Base-by-base conservation (phyloP, 2,113 vertebrate genomes). In the Colistium nudipinnis region DNA sequence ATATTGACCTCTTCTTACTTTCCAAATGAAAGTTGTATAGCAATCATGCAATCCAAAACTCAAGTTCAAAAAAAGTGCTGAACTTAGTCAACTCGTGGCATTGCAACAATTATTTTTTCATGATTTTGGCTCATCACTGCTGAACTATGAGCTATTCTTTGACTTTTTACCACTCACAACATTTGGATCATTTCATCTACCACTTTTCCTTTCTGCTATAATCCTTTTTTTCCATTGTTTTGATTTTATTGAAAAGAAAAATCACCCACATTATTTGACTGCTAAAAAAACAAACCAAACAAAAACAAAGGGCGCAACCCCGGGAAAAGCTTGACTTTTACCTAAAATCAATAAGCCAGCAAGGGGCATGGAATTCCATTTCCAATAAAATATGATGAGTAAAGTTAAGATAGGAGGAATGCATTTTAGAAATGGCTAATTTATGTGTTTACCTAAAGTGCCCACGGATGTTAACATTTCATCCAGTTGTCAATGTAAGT, bases 161-260 rank as follows among this genome's bases (percentile, higher is more conserved):
- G 2, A 39, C 41, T 12, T 14, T 4, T 4, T 12, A 25, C 17
- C 27, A 35, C 20, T 54, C 38, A 16, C 6, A 39, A 27, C 17
- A 8, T 22, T 27, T 1, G 64, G 60, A 45, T 70, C 33, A 19
- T 51, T 27, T 19, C 28, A 7, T 7, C 30, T 2, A 2, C 24
- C 43, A 14, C 44, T 52, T 63, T 63, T 57, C 39, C 24, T 38
- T 56, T 57, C 48, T 53, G 47, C 16, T 51, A 13, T n/a, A 12
- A 74, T 45, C 8, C 53, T 13, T 63, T 70, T 59, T 13, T 63
- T 70, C 47, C 47, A 48, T 38, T 41, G 36, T 68, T 73, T 13
- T 51, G 27, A 31, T 38, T 63, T 39, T 51, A 17, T 39, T 66
- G 25, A n/a, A 56, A 39, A 39, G 8, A 39, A 12, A 7, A 25